These are phyloP conservation scores for Acomys russatus DNA, from an alignment of 2,797 vertebrate genomes.

Conservation along the genomic window DNA sequence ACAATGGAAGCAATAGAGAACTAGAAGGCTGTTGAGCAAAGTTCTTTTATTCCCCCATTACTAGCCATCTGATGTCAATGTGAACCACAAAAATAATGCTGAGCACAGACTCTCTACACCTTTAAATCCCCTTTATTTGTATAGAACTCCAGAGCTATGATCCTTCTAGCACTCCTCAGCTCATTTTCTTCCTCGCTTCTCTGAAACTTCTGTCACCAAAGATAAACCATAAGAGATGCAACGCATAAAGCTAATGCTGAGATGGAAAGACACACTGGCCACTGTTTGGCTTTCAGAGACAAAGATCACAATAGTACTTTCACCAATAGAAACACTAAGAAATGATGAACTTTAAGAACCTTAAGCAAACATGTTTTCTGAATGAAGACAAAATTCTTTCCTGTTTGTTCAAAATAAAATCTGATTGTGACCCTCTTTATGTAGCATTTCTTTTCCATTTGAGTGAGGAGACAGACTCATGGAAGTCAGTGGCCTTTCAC, in stretches of 20 bases:
- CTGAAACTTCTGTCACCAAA: not conserved
- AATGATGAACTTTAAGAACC: not conserved
- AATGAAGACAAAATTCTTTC: not conserved
- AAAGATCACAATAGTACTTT: not conserved
- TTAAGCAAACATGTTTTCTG: not conserved
- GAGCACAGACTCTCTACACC: not conserved
- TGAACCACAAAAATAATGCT: not conserved
- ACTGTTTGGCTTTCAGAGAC: not conserved
- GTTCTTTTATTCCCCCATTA: not conserved
- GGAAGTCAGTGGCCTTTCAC: not conserved
- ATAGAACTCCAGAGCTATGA: not conserved
- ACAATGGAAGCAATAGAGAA: not conserved
- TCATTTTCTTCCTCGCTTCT: not conserved
- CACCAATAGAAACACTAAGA: not conserved
- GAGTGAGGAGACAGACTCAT: not conserved
- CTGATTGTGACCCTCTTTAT: not conserved
- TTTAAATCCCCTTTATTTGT: not conserved
- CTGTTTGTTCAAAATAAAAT: not conserved
- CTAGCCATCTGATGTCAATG: not conserved
- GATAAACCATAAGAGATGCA: not conserved
- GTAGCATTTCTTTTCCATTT: not conserved
- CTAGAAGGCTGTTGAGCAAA: not conserved
- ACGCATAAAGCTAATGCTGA: not conserved
- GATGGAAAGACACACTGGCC: not conserved
- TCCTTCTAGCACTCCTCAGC: rapidly evolving